A percentile compares a stretch with the other conserved stretches of the same genome.
These are phyloP conservation scores for Mycalesis mineus DNA, from an alignment of 2,888 invertebrate genomes.

Conservation along the genomic window DNA sequence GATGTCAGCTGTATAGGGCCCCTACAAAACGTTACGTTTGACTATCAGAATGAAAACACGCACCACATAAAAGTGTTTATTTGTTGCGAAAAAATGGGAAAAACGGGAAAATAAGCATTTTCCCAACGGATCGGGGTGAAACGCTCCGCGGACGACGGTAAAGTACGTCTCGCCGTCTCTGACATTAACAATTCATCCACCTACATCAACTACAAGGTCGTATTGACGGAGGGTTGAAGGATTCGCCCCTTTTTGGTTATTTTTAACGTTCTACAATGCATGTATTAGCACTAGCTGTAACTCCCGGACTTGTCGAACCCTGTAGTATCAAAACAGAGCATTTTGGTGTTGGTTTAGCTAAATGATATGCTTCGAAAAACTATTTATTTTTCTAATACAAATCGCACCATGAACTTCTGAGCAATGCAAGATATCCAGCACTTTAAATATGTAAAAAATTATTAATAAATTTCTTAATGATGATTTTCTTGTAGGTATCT, in stretches of 20 bases:
- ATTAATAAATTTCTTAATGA: too few species aligned
- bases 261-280: neutral
- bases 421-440: too few species aligned
- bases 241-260: neutral
- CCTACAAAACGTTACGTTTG: neutral
- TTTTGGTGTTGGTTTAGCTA: too few species aligned
- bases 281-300: neutral
- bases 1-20: neutral
- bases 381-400: too few species aligned
- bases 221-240: constrained; percentile 6
- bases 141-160: neutral
- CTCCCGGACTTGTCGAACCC: neutral
- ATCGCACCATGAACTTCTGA: too few species aligned
- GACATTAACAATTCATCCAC: constrained; percentile 9
- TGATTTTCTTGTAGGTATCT: too few species aligned
- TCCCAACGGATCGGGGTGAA: constrained; percentile 9
- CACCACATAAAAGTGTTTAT: constrained; percentile 13
- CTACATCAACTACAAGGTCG: constrained; percentile 9
- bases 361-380: too few species aligned
- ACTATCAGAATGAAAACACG: constrained; percentile 11
- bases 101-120: constrained; percentile 8
- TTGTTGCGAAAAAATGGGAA: constrained; percentile 9
- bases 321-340: too few species aligned
- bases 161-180: constrained; percentile 12
- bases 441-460: too few species aligned